Evolutionary conservation across 2,888 invertebrate species (phyloP).

Genomic region (Aradus depressus): DNA sequence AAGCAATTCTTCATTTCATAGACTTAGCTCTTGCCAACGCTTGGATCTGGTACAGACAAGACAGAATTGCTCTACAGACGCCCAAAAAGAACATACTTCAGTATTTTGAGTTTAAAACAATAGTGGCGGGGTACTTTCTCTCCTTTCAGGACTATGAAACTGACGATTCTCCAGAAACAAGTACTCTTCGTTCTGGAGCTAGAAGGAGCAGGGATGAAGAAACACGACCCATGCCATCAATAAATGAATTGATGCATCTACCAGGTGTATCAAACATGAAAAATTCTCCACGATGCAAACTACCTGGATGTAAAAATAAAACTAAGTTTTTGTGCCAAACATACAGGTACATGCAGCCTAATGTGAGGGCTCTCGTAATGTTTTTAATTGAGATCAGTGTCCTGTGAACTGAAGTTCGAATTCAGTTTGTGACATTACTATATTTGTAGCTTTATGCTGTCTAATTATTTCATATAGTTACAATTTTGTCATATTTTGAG

Average conservation of each 20-base stretch:
- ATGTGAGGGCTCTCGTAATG: no score
- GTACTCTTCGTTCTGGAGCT: constrained; percentile 8
- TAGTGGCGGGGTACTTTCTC: background rate
- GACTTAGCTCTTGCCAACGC: constrained; percentile 2
- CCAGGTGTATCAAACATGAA: background rate
- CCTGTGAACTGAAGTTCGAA: no score
- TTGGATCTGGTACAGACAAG: constrained; percentile 4
- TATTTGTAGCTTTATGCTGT: no score
- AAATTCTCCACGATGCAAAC: background rate
- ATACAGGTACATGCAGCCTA: no score
- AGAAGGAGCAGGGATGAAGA: background rate
- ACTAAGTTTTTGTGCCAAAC: constrained; percentile 4
- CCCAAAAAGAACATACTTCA: background rate
- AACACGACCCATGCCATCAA: background rate
- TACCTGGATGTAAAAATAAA: background rate
- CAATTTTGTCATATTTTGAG: no score
- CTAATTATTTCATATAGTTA: no score
- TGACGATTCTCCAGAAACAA: background rate
- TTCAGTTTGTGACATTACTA: no score
- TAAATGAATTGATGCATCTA: background rate
- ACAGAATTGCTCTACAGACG: background rate
- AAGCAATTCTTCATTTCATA: constrained; percentile 1
- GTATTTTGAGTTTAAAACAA: background rate
- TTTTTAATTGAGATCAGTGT: no score
- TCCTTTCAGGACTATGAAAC: constrained; percentile 2